Evolutionary conservation across 2,113 vertebrate species (phyloP).

Genomic region (Acanthochromis polyacanthus): DNA sequence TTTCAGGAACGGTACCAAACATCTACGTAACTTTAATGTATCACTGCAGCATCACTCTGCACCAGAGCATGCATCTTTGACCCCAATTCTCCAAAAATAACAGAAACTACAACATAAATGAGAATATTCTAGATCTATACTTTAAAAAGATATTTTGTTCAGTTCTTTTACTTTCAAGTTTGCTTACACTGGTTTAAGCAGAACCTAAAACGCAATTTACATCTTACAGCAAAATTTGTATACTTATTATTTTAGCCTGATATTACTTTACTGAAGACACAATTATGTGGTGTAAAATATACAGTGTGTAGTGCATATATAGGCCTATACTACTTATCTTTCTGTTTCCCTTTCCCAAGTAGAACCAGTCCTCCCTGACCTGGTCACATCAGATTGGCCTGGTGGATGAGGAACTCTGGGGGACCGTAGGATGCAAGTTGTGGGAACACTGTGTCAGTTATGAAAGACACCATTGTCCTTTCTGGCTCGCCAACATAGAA

Average conservation of each 20-base stretch:
- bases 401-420: slow-evolving; percentile 62
- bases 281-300: background rate
- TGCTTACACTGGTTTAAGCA: background rate
- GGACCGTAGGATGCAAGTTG: slow-evolving; percentile 65
- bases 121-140: background rate
- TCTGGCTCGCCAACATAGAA: slow-evolving; percentile 74
- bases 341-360: slow-evolving; percentile 33
- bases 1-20: slow-evolving; percentile 2
- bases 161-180: background rate
- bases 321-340: background rate
- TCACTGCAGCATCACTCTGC: background rate
- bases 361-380: slow-evolving; percentile 49
- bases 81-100: background rate
- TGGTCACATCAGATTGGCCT: slow-evolving; percentile 60
- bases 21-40: background rate
- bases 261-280: background rate
- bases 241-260: background rate
- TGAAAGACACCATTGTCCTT: slow-evolving; percentile 80
- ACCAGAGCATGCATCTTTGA: background rate
- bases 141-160: background rate
- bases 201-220: background rate
- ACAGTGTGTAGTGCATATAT: background rate
- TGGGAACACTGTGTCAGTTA: slow-evolving; percentile 69
- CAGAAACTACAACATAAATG: background rate
- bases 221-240: background rate